phyloP scores from a whole-genome alignment of 2,888 invertebrate genomes.

The Aleiodes alternator region DNA sequence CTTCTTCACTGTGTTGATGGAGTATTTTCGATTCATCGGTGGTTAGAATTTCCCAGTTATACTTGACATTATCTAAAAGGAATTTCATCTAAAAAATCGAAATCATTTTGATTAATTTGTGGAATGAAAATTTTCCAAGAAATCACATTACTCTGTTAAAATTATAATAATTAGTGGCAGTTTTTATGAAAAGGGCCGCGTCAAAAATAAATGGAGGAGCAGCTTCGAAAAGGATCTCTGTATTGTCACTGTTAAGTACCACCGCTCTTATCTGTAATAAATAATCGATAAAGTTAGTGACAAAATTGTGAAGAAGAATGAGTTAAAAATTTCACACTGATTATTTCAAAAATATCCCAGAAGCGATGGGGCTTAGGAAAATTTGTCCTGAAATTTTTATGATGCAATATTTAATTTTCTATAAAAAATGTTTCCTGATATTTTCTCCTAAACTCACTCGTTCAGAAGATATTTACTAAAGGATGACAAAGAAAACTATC shows the following conservation, averaged over 20 bases:
- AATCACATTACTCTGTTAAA: conserved; percentile 6
- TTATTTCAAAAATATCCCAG: too few relatives aligned
- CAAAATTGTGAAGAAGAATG: too few relatives aligned
- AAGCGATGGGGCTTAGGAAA: background rate
- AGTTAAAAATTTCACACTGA: too few relatives aligned
- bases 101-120: background rate
- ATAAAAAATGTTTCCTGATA: too few relatives aligned
- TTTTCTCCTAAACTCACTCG: too few relatives aligned
- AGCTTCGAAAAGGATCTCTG: background rate
- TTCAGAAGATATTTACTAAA: too few relatives aligned
- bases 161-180: conserved; percentile 5
- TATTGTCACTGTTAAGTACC: conserved; percentile 4
- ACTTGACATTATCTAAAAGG: background rate
- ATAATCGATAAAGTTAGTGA: background rate
- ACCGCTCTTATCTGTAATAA: conserved; percentile 7
- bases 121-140: too few relatives aligned
- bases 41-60: conserved; percentile 4
- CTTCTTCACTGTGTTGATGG: background rate
- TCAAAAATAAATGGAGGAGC: conserved; percentile 9
- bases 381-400: too few relatives aligned
- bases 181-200: conserved; percentile 5
- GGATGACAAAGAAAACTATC: background rate
- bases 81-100: background rate
- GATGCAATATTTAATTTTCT: too few relatives aligned
- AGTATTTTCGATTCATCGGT: background rate